Evolutionary conservation across 2,888 invertebrate genomes (phyloP).

Genomic region (Ectobius pallidus): DNA sequence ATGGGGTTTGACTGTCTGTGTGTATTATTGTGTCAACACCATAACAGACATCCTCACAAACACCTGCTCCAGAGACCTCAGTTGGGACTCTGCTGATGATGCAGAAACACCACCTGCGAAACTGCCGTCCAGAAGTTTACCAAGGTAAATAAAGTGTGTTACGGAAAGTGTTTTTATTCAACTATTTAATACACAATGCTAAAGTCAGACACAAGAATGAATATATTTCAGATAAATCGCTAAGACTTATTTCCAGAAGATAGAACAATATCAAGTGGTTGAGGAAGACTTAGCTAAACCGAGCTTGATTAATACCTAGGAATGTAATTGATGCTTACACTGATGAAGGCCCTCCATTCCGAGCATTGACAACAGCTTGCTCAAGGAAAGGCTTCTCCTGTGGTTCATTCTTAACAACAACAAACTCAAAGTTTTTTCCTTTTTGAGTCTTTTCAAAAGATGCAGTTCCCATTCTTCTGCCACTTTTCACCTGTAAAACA

Average conservation of each 20-base stretch:
- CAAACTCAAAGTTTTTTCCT: background rate
- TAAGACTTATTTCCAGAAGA: background rate
- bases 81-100: too few relatives aligned
- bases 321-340: background rate
- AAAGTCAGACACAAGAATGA: too few relatives aligned
- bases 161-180: too few relatives aligned
- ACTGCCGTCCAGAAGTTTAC: too few relatives aligned
- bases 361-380: background rate
- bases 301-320: background rate
- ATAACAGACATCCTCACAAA: too few relatives aligned
- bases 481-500: too few relatives aligned
- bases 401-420: background rate
- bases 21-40: too few relatives aligned
- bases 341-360: background rate
- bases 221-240: background rate
- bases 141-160: too few relatives aligned
- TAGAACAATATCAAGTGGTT: background rate
- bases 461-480: too few relatives aligned
- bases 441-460: background rate
- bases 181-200: too few relatives aligned
- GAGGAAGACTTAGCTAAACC: background rate
- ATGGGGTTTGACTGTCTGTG: background rate
- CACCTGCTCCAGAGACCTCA: too few relatives aligned
- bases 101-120: too few relatives aligned
- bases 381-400: background rate